Evolutionary conservation across 2,888 invertebrate species (phyloP).

Genomic region (Platycnemis pennipes): DNA sequence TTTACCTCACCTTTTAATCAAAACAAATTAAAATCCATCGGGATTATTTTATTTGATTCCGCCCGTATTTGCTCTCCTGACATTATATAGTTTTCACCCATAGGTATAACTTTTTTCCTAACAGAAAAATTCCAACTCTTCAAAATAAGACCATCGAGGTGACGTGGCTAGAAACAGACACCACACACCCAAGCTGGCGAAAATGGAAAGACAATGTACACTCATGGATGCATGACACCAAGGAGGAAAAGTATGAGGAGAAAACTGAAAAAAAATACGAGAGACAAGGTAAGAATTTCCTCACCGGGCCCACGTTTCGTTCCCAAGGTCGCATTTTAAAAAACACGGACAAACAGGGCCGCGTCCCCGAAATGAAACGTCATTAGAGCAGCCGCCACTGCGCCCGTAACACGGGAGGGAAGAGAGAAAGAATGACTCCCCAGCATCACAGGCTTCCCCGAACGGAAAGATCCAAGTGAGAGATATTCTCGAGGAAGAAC

Average conservation of each 20-base stretch:
- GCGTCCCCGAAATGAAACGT: not conserved
- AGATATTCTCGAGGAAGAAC: not conserved
- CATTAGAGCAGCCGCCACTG: not conserved
- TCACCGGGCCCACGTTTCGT: not conserved
- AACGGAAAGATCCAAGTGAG: not conserved
- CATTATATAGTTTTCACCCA: no score
- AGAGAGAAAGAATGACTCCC: not conserved
- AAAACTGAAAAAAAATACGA: not conserved
- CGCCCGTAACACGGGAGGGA: not conserved
- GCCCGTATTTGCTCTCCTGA: no score
- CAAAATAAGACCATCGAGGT: no score
- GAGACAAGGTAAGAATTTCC: not conserved
- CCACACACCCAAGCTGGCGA: not conserved
- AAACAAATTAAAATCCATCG: no score
- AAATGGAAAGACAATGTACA: not conserved
- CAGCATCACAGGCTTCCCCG: not conserved
- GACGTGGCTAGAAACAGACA: no score
- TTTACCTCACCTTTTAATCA: no score
- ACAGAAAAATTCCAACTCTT: no score
- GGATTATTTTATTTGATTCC: no score
- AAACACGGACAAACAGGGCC: not conserved
- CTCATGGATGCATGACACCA: not conserved
- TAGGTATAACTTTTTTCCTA: no score
- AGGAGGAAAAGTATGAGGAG: not conserved
- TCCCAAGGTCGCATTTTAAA: not conserved